Base-by-base conservation (phyloP, 1,140 invertebrate genomes). In the Globodera rostochiensis region DNA sequence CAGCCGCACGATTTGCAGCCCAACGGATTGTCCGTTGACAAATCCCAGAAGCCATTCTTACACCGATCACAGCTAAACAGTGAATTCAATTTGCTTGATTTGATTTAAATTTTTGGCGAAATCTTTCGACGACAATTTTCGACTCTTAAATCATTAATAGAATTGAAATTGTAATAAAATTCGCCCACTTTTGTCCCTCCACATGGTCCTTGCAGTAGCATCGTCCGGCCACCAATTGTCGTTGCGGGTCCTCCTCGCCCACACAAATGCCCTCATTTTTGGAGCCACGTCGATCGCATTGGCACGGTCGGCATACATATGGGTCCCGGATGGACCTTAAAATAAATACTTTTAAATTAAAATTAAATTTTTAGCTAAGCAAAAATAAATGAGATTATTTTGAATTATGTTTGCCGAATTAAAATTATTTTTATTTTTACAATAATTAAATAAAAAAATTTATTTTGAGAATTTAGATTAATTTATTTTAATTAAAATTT, bases 1-100 rank as follows among this genome's bases (percentile, higher is more conserved):
- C 96, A 98, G 3, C 94, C 94, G 90, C 96, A 98, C 13, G 92
- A 92, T 93, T 79, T 92, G 91, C 96, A 98, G 69, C 96, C 96
- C 70, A 94, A 93, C 36, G 93, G 93, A 91, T 96, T 96, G 3
- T 92, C 91, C 45, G 92, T 91, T 74, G 93, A 92, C 83, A 97
- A 94, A 91, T 96, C 95, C 95, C 95, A 98, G 91, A 92, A 97
- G 47, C 95, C 95, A 87, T 94, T 93, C 90, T 93, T 94, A 89
- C 95, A 96, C 60, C 90, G 90, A 87, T 96, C 94, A 90, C 95
- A 96, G 69, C 94, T 91, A 60, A 80, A 66, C 74, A 6, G 13
- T 11, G 25, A 21, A 53, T 47, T 53, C 4, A 19, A 67, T n/a
- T 84, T 81, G n/a, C 47, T 80, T 78, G 15, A 13, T 75, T 25